These are phyloP conservation scores for Smithornis capensis DNA, from an alignment of 2,113 vertebrate species.

Conservation along the genomic window DNA sequence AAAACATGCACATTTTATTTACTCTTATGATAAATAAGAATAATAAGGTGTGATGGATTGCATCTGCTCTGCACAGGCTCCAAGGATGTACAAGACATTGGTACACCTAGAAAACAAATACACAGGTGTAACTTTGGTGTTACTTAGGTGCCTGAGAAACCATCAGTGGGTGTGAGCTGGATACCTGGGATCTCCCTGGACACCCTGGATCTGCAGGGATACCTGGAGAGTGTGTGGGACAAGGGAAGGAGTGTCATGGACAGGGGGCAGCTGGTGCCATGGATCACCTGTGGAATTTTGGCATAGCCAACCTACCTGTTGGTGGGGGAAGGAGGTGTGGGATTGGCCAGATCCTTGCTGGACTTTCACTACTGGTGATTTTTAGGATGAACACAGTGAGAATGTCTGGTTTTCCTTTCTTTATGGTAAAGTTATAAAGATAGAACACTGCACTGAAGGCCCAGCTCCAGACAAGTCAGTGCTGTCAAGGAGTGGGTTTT, in stretches of 20 bases:
- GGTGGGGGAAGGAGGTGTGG: neutral
- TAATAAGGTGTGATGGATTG: neutral
- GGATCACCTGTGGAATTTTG: no score
- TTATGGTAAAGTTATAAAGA: neutral
- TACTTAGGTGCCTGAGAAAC: neutral
- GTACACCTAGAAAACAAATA: neutral
- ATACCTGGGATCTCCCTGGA: no score
- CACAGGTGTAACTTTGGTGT: accelerated
- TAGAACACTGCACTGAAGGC: neutral
- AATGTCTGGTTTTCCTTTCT: neutral
- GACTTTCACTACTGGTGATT: neutral
- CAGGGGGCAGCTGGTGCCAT: neutral
- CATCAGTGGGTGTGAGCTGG: neutral
- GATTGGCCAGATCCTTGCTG: neutral
- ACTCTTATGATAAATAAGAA: neutral
- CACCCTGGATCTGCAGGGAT: no score
- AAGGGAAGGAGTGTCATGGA: accelerated
- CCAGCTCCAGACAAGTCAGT: neutral
- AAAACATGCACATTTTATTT: neutral
- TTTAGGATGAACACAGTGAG: neutral
- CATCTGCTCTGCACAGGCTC: neutral
- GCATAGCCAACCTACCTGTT: neutral
- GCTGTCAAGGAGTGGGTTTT: neutral
- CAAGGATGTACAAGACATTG: neutral
- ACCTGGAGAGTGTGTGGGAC: no score